phyloP scores from a whole-genome alignment of 2,888 invertebrate species.

The Caenorhabditis drosophilae region DNA sequence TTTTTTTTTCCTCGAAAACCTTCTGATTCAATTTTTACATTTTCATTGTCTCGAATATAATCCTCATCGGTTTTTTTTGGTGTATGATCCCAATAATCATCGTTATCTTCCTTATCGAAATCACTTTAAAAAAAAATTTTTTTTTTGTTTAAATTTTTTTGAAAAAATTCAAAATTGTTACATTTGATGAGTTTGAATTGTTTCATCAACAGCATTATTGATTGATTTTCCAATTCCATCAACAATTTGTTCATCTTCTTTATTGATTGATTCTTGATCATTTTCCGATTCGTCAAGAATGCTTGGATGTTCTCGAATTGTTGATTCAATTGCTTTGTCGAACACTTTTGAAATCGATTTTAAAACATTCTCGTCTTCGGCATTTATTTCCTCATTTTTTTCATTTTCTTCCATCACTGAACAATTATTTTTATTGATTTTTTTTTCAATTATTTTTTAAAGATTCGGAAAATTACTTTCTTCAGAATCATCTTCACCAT shows the following conservation, averaged over 20 bases:
- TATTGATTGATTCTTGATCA: not conserved
- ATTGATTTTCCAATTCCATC: not conserved
- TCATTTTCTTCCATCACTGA: slow-evolving; percentile 7
- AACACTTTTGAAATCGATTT: slow-evolving; percentile 19
- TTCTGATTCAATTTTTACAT: not conserved
- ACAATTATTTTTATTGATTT: slow-evolving; percentile 19
- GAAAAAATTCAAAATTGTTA: slow-evolving; percentile 1
- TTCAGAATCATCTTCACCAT: not conserved
- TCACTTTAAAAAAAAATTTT: slow-evolving; percentile 1
- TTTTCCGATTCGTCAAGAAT: not conserved
- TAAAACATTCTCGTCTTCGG: slow-evolving; percentile 14
- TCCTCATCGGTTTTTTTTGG: slow-evolving; percentile 30
- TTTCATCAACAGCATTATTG: slow-evolving; percentile 31
- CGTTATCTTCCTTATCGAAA: slow-evolving; percentile 6
- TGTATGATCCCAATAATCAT: slow-evolving; percentile 48
- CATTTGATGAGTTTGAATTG: slow-evolving; percentile 29
- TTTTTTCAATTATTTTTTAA: not conserved
- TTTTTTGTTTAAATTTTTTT: not conserved
- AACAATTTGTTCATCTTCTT: not conserved
- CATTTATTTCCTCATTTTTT: slow-evolving; percentile 2
- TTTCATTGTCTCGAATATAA: slow-evolving; percentile 6
- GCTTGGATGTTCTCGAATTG: not conserved
- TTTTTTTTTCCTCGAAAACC: not conserved
- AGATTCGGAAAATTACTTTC: not conserved
- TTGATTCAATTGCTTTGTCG: not conserved